Percentiles rank a stretch among this genome's conserved stretches.
Conservation (phyloP, 2,113 vertebrate genomes). For the Ptilonorhynchus violaceus region DNA sequence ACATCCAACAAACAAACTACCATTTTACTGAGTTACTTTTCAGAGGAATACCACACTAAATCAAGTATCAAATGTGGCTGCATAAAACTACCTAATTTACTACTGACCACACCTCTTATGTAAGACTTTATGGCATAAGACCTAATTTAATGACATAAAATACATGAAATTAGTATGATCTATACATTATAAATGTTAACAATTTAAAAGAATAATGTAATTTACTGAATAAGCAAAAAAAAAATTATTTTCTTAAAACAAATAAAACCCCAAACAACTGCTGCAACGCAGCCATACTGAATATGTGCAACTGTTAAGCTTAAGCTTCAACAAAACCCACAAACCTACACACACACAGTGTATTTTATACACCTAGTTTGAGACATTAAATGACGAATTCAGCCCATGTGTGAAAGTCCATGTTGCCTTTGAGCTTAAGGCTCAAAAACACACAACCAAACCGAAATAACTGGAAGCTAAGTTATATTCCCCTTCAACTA, state of each 20-base stretch:
- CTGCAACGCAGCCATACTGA: neutral
- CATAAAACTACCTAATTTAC: neutral
- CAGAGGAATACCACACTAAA: neutral
- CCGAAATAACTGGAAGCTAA: neutral
- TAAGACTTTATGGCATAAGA: neutral
- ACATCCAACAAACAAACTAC: neutral
- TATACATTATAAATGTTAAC: neutral
- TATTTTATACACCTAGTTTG: neutral
- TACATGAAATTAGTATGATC: neutral
- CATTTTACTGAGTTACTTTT: neutral
- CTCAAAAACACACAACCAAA: neutral
- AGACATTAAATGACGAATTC: neutral
- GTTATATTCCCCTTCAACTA: neutral
- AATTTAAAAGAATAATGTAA: neutral
- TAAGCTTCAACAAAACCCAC: neutral
- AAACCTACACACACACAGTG: neutral
- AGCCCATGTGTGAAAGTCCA: neutral
- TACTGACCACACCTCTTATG: neutral
- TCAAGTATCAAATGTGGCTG: neutral
- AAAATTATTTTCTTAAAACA: neutral
- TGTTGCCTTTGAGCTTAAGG: neutral
- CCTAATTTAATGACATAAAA: neutral
- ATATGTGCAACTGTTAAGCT: neutral
- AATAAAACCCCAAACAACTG: neutral
- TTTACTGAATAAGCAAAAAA: neutral